phyloP scores from a whole-genome alignment of 2,797 vertebrate genomes.

The Sebastes melanostomus region DNA sequence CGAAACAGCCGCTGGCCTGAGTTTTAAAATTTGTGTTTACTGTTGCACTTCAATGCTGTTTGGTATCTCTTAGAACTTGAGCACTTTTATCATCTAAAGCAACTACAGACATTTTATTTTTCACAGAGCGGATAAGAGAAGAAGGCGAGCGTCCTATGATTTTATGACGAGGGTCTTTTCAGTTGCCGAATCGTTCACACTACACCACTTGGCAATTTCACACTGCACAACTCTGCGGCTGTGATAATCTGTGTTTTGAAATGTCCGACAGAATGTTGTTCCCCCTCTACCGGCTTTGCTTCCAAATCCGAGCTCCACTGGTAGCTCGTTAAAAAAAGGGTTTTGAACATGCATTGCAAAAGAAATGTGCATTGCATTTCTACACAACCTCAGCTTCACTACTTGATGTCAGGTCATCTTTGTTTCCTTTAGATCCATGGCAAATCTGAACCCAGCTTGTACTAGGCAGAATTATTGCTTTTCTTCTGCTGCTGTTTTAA shows the following conservation, averaged over 20 bases:
- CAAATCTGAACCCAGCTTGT: background rate
- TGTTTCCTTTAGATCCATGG: background rate
- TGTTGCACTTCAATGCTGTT: conserved; percentile 43
- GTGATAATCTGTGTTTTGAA: conserved; percentile 59
- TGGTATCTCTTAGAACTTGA: conserved; percentile 38
- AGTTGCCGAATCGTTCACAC: conserved; percentile 37
- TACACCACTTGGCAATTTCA: conserved; percentile 61
- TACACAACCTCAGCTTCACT: background rate
- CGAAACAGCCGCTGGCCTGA: conserved; percentile 1
- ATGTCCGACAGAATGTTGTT: conserved; percentile 52
- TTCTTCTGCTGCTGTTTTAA: background rate
- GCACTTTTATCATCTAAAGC: conserved; percentile 48
- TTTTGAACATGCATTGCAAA: conserved; percentile 4
- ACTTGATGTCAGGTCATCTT: background rate
- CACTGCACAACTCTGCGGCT: conserved; percentile 43
- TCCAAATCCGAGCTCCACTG: conserved; percentile 10
- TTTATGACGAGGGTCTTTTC: conserved; percentile 45
- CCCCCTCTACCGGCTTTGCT: conserved; percentile 4
- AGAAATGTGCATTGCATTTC: background rate
- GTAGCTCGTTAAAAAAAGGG: background rate
- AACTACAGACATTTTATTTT: conserved; percentile 44
- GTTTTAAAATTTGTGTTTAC: conserved; percentile 31
- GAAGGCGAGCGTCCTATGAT: conserved; percentile 11
- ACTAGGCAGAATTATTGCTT: fast-evolving
- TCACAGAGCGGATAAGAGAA: conserved; percentile 17